Percentiles rank a stretch among this genome's conserved stretches.
Evolutionary conservation across 2,888 invertebrate species (phyloP).

Genomic region (Drosophila cognata): DNA sequence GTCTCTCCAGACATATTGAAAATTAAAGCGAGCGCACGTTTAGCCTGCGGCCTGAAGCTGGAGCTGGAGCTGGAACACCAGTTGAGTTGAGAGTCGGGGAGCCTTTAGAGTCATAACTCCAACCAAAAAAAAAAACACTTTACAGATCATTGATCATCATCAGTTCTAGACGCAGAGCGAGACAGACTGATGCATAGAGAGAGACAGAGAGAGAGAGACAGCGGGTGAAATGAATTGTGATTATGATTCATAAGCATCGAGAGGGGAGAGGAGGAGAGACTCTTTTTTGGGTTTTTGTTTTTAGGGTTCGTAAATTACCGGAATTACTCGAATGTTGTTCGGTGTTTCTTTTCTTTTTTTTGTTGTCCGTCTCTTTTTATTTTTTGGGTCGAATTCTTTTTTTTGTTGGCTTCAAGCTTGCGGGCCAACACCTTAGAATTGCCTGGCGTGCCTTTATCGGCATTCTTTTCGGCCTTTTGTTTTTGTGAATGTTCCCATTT

Average conservation of each 20-base stretch:
- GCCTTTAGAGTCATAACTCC: conserved; percentile 58
- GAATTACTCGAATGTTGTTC: conserved; percentile 70
- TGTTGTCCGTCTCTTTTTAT: conserved; percentile 19
- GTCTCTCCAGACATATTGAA: conserved; percentile 71
- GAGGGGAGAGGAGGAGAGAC: conserved; percentile 31
- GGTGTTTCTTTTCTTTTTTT: conserved; percentile 24
- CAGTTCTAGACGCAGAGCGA: conserved; percentile 48
- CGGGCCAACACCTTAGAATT: conserved; percentile 71
- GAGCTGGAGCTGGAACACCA: conserved; percentile 1
- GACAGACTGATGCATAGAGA: conserved; percentile 9
- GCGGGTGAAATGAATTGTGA: conserved; percentile 57
- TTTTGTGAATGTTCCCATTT: neutral
- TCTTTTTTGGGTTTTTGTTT: conserved; percentile 37
- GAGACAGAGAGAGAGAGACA: conserved; percentile 3
- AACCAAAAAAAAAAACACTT: conserved; percentile 78
- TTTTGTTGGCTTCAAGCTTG: conserved; percentile 53
- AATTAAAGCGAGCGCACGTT: conserved; percentile 79
- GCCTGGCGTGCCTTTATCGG: conserved; percentile 66
- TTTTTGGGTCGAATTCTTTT: conserved; percentile 24
- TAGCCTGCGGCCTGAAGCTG: conserved; percentile 51
- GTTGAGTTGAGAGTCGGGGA: conserved; percentile 19
- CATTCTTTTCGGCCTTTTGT: conserved; percentile 42
- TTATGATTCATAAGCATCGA: conserved; percentile 76
- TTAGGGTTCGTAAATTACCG: conserved; percentile 71
- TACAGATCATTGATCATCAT: conserved; percentile 83